Evolutionary conservation across 2,113 vertebrate genomes (phyloP).

Genomic region (Aphelocoma coerulescens): DNA sequence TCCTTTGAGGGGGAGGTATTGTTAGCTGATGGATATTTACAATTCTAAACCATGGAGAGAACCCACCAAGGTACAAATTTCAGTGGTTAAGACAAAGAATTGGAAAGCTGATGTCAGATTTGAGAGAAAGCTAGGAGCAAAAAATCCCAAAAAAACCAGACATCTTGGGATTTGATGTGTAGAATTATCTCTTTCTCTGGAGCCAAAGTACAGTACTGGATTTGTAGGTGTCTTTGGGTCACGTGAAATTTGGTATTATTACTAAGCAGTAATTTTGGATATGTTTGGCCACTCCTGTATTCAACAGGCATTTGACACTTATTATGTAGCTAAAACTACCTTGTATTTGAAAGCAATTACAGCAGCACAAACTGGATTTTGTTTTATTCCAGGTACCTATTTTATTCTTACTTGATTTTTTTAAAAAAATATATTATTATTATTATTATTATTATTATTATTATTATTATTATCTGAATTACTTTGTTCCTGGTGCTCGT

Average conservation of each 20-base stretch:
- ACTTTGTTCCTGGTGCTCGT: not conserved
- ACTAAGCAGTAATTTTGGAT: not conserved
- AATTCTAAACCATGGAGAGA: not conserved
- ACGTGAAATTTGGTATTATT: not conserved
- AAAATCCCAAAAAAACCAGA: not conserved
- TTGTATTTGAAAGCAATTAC: not conserved
- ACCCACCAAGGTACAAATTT: not conserved
- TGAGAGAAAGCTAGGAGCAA: not conserved
- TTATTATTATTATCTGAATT: not conserved
- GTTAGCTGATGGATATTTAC: not conserved
- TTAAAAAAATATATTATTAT: not conserved
- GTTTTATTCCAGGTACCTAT: not conserved
- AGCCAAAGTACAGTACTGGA: not conserved
- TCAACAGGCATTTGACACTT: not conserved
- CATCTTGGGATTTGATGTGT: not conserved
- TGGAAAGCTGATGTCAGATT: not conserved
- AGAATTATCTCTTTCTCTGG: not conserved
- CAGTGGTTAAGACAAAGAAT: not conserved
- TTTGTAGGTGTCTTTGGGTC: not conserved
- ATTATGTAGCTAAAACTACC: not conserved
- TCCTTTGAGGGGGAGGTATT: fast-evolving
- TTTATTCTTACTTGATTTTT: not conserved
- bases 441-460: not conserved
- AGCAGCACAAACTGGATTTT: not conserved
- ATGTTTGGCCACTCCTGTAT: not conserved